These are phyloP conservation scores for Heterodera carotae DNA, from an alignment of 1,140 invertebrate species.

Conservation along the genomic window DNA sequence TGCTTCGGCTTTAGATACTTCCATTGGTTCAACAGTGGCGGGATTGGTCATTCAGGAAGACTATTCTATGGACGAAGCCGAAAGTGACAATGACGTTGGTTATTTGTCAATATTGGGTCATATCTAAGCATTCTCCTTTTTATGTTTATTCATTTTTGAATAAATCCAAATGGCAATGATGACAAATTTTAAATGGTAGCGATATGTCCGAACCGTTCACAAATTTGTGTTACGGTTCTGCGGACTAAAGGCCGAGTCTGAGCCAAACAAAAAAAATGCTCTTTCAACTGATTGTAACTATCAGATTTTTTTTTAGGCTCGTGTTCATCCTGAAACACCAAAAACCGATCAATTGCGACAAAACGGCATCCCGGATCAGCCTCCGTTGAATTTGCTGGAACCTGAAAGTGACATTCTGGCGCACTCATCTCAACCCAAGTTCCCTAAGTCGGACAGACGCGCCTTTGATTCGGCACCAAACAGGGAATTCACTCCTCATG, in stretches of 20 bases:
- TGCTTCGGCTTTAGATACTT: not conserved
- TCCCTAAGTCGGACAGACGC: not conserved
- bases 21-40: not conserved
- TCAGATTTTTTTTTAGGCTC: not conserved
- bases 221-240: not conserved
- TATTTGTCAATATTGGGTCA: not conserved
- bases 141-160: not conserved
- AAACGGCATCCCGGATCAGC: slow-evolving; percentile 18
- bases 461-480: slow-evolving; percentile 5
- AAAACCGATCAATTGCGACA: not conserved
- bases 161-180: slow-evolving; percentile 2
- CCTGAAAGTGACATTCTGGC: slow-evolving; percentile 3
- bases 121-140: not conserved
- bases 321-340: not conserved
- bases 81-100: slow-evolving; percentile 15
- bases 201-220: slow-evolving; percentile 10
- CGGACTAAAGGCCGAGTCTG: slow-evolving; percentile 31
- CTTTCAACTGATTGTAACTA: not conserved
- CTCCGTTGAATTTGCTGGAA: slow-evolving; percentile 24
- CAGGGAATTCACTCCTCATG: slow-evolving; percentile 2
- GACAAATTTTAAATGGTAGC: not conserved
- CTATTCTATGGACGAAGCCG: slow-evolving; percentile 19
- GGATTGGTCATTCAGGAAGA: slow-evolving; percentile 6
- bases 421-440: not conserved
- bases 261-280: slow-evolving; percentile 14